Evolutionary conservation across 1,140 invertebrate genomes (phyloP), one percentile per base, ranked within the genome.

Genomic region (Branchinecta lynchi): DNA sequence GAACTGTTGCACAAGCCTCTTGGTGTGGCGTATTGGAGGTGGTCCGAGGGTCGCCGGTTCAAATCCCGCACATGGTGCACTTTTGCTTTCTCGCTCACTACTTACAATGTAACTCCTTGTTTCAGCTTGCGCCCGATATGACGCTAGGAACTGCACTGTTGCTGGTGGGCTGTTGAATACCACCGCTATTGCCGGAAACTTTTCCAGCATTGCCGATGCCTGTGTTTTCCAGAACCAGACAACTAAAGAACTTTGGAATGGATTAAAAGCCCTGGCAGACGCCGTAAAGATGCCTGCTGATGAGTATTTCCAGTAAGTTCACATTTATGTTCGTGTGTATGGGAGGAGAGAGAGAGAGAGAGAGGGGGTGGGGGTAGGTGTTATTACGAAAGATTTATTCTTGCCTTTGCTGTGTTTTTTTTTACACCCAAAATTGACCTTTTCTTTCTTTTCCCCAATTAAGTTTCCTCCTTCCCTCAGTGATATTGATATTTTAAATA

Each of bases 251-350:
- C 68, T 72, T 6, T 78, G 76, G 76, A 77, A 72, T 84, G 84
- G 72, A 74, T 78, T 71, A 77, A 79, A 70, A 77, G 78, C 51
- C 86, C 89, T 76, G 84, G 85, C 71, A 86, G 84, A 44, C 89
- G 86, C 74, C 88, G 85, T 75, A 82, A 83, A 78, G 72, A 86
- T 88, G 65, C 89, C 89, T 0, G 88, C 89, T 66, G 88, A 91
- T 76, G 89, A 91, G 78, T 92, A 89, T 77, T 92, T 91, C 77
- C 87, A 85, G 89, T 91, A 79, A 84, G 85, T 83, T 69, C 21
- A 8, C 32, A 5, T 32, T 32, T 32, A 32, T 32, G 32, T 32
- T n/a, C n/a, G 5, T 32, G 32, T 32, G 32, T 32, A 32, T 32
- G 32, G 32, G 1, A n/a, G n/a, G n/a, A n/a, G n/a, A n/a, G n/a